Evolutionary conservation across 2,797 vertebrate genomes (phyloP).

Genomic region (Enteromius argenteus): DNA sequence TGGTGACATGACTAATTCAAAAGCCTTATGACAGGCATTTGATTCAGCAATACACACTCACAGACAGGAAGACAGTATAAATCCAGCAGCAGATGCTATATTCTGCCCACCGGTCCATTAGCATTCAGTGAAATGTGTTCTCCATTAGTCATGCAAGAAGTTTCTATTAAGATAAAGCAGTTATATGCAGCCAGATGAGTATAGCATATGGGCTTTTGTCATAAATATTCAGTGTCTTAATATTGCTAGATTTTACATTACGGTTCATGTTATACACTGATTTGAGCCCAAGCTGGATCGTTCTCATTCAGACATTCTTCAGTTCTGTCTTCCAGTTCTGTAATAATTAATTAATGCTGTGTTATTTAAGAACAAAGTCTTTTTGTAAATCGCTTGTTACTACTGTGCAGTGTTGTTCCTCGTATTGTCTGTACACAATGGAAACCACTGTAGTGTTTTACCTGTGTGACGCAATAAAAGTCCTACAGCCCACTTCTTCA

Average conservation of each 20-base stretch:
- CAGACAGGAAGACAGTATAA: not conserved
- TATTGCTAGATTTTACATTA: constrained; percentile 55
- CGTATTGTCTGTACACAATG: constrained; percentile 68
- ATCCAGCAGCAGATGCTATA: constrained; percentile 12
- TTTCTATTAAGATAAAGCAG: constrained; percentile 44
- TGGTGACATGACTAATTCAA: constrained; percentile 16
- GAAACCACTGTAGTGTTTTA: constrained; percentile 71
- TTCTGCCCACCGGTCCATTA: not conserved
- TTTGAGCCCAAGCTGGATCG: constrained; percentile 53
- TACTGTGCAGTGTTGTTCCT: constrained; percentile 72
- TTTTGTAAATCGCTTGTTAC: constrained; percentile 73
- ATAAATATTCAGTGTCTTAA: constrained; percentile 51
- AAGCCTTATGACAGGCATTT: constrained; percentile 6
- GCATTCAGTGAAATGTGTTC: constrained; percentile 13
- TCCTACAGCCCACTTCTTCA: not conserved
- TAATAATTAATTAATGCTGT: constrained; percentile 64
- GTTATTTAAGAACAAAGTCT: constrained; percentile 77
- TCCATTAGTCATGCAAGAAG: constrained; percentile 45
- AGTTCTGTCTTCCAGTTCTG: constrained; percentile 2
- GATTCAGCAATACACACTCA: constrained; percentile 5
- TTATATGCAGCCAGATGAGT: constrained; percentile 39
- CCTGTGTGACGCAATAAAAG: constrained; percentile 75
- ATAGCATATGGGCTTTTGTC: constrained; percentile 46
- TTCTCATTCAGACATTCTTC: constrained; percentile 1
- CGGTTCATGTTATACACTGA: constrained; percentile 22